Evolutionary conservation across 2,888 invertebrate genomes (phyloP), one percentile per base, ranked within the genome.

Genomic region (Volucella inanis): DNA sequence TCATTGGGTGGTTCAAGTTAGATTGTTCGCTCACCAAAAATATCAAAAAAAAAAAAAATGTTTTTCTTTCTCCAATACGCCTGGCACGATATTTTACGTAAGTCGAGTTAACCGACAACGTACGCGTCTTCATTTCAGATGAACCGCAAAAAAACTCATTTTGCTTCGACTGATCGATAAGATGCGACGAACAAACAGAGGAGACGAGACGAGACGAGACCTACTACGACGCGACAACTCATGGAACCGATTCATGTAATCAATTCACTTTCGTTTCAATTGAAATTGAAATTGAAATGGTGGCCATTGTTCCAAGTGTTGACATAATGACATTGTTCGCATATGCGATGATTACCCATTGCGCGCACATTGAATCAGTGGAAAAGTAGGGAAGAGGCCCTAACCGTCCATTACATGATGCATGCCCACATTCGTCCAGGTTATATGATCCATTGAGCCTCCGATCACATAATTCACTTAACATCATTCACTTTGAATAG

Each of bases 291-390:
- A 84, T 84, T 84, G 75, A 75, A 80, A 67, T 70, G 18, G 52
- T 78, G 45, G 18, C 79, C 70, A 84, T 84, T 84, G 80, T 84
- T 84, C 61, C 71, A 71, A 84, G 84, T 84, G 80, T 84, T 80
- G 84, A 84, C 75, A 84, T 80, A 76, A 84, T 84, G 84, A 84
- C 84, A 84, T 80, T 80, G 84, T 84, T 71, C 84, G 80, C 84
- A 84, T 84, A 49, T 71, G 57, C 31, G 71, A 71, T 80, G 70
- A 55, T 55, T 71, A 39, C 65, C 74, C 49, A 67, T 70, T 65
- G 68, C 52, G 79, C 75, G 59, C 45, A 41, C 2, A 45, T 12
- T 45, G 6, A 6, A 31, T 31, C 31, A 31, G 31, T 31, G 31
- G 31, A 31, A 6, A 6, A 31, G 31, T 31, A 15, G 43, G 57